Evolutionary conservation across 2,888 invertebrate species (phyloP).

Genomic region (Halictus ligatus): DNA sequence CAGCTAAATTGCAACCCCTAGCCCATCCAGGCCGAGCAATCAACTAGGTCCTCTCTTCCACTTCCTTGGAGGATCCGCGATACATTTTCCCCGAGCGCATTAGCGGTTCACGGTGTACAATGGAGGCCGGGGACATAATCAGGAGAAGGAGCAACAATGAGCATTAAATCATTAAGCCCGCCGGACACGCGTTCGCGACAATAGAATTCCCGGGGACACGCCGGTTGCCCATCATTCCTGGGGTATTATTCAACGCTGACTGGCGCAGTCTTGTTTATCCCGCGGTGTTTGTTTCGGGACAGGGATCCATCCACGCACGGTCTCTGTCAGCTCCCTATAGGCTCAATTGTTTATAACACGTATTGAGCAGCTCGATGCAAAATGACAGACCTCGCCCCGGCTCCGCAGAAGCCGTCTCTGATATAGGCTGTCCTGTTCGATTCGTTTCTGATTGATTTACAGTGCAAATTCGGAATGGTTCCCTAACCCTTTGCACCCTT

Average conservation of each 20-base stretch:
- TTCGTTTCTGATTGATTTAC: no score
- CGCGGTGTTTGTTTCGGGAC: conserved; percentile 47
- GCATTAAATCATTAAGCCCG: conserved; percentile 73
- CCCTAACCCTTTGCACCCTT: no score
- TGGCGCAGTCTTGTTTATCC: conserved; percentile 51
- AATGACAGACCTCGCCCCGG: background rate
- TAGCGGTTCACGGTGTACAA: conserved; percentile 50
- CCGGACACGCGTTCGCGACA: conserved; percentile 64
- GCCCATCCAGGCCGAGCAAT: background rate
- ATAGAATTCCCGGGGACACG: conserved; percentile 63
- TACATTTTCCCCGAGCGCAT: conserved; percentile 42
- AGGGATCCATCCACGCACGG: conserved; percentile 7
- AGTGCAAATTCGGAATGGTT: no score
- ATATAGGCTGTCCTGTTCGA: no score
- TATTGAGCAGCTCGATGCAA: background rate
- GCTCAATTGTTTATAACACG: background rate
- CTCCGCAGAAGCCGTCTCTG: no score
- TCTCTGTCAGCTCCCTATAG: conserved; percentile 35
- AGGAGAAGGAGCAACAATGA: conserved; percentile 66
- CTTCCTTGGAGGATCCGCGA: conserved; percentile 25
- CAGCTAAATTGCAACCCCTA: background rate
- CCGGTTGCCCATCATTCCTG: conserved; percentile 48
- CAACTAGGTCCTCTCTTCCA: background rate
- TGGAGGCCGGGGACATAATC: conserved; percentile 54
- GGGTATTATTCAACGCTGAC: conserved; percentile 62